Evolutionary conservation across 2,888 invertebrate species (phyloP), one percentile per base, ranked within the genome.

Genomic region (Aleiodes alternator): DNA sequence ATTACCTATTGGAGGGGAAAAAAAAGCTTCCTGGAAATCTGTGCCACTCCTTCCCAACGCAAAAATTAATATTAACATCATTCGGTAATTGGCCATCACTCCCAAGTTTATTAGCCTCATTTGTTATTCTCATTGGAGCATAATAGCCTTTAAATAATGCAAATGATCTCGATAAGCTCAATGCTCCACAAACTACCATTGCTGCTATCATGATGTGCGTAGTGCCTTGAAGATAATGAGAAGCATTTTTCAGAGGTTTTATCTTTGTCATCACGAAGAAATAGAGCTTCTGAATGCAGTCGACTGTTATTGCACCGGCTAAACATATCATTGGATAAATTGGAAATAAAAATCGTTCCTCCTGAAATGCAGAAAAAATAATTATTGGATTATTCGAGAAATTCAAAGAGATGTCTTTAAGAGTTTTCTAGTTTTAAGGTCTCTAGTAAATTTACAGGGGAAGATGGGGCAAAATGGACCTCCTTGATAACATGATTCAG

Each of bases 41-140:
- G 90, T 99, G 93, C 99, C 99, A 99, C 85, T 99, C 99, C 90
- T 99, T 99, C 66, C 98, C 99, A 79, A 96, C 93, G 89, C 99
- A 99, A 5, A 99, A 94, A 80, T 94, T 93, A 75, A 95, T 93
- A 56, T 88, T 85, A 23, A 88, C 82, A 77, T 91, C 90, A 8
- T 90, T 90, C 0, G 92, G 90, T 59, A 92, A 84, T 73, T 90
- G 90, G 57, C 91, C 90, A 79, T 92, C 91, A 0, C 90, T 86
- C 8, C 92, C 91, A 79, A 91, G 89, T 82, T 92, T 91, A 83
- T 93, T 94, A 4, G 95, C 89, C 85, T 95, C 94, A 87, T 95
- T 93, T 86, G 96, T 94, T 2, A 97, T 90, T 81, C 96, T 95
- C 92, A 98, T 93, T 0, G 98, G 97, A 0, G 97, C 98, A 89